phyloP scores from a whole-genome alignment of 1,140 invertebrate species.

The Trichonephila clavipes region DNA sequence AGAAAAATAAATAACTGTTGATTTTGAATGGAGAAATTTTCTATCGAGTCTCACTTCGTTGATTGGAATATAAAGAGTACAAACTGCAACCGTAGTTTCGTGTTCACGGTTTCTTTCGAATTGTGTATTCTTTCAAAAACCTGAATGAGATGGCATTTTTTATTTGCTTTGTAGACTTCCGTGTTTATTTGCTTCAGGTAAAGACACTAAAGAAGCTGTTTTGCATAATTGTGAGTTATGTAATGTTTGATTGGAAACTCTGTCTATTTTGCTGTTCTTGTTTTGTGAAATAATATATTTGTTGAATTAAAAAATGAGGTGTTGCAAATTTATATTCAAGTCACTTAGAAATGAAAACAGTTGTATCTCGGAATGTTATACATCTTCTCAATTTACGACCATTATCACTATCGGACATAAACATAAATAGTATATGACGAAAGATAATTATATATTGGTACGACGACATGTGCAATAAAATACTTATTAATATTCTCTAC shows the following conservation, averaged over 20 bases:
- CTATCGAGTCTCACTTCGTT: not conserved
- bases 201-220: not conserved
- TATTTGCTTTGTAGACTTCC: not conserved
- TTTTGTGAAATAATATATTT: not conserved
- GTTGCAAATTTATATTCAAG: too few species aligned
- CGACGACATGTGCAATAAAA: too few species aligned
- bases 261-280: not conserved
- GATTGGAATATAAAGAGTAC: not conserved
- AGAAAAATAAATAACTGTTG: constrained; percentile 4
- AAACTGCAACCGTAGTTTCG: not conserved
- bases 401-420: too few species aligned
- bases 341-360: too few species aligned
- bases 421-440: too few species aligned
- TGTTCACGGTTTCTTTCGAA: not conserved
- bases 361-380: too few species aligned
- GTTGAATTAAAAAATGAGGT: too few species aligned
- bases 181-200: not conserved
- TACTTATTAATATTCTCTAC: too few species aligned
- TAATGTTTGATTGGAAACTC: not conserved
- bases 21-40: constrained; percentile 23
- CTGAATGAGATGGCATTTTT: not conserved
- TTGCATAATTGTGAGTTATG: not conserved
- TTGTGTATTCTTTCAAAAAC: not conserved
- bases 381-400: too few species aligned
- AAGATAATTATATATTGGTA: too few species aligned